phyloP scores from a whole-genome alignment of 2,113 vertebrate genomes.

The Scophthalmus maximus region DNA sequence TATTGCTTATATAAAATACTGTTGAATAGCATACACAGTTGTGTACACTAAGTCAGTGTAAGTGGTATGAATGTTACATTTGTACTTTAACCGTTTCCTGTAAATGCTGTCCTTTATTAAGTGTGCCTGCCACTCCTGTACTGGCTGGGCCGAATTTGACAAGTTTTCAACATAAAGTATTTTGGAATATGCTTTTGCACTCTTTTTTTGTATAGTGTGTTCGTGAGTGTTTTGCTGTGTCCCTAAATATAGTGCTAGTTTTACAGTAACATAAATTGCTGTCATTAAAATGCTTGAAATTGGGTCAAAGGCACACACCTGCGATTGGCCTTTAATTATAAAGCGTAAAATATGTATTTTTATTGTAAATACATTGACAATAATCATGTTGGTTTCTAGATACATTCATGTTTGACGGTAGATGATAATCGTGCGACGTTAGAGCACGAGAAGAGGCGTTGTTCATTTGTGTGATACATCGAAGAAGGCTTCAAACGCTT shows the following conservation, averaged over 20 bases:
- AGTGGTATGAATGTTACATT: not conserved
- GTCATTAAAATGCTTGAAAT: slow-evolving; percentile 11
- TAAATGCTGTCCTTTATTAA: not conserved
- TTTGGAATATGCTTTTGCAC: slow-evolving; percentile 3
- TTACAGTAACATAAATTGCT: not conserved
- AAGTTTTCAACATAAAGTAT: not conserved
- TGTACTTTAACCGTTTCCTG: not conserved
- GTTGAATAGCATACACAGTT: not conserved
- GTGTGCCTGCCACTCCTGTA: too few relatives aligned
- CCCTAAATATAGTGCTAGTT: not conserved
- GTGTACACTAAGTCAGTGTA: not conserved
- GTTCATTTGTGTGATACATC: not conserved
- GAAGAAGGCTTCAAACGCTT: not conserved
- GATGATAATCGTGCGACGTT: not conserved
- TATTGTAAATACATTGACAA: slow-evolving; percentile 1
- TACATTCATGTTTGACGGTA: not conserved
- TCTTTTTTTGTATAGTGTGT: not conserved
- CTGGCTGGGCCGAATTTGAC: not conserved
- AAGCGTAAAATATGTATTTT: not conserved
- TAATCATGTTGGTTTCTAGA: slow-evolving; percentile 4
- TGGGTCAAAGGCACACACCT: not conserved
- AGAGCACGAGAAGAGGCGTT: not conserved
- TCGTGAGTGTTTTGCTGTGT: not conserved
- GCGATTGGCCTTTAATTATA: not conserved
- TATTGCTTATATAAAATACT: not conserved